phyloP scores from a whole-genome alignment of 2,113 vertebrate species.

The Rhinoderma darwinii region DNA sequence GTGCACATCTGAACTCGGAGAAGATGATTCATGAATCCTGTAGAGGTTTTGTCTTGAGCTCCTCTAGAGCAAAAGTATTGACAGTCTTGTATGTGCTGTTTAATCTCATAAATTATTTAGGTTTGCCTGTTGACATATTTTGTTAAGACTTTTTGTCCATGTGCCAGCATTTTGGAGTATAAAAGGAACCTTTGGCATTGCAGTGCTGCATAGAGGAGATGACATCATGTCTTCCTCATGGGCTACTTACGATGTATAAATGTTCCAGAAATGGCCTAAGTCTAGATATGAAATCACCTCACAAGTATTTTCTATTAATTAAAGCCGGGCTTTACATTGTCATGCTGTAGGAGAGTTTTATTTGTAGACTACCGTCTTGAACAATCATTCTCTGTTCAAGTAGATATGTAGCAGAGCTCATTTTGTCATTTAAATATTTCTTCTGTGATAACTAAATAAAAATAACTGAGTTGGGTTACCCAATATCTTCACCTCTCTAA shows the following conservation, averaged over 20 bases:
- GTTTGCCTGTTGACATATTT: conserved; percentile 39
- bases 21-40: conserved; percentile 25
- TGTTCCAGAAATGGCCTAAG: not conserved
- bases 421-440: not conserved
- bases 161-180: not conserved
- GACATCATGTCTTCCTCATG: conserved; percentile 32
- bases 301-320: not conserved
- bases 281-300: conserved; percentile 35
- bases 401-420: not conserved
- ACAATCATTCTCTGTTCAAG: not conserved
- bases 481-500: not conserved
- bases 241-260: conserved; percentile 11
- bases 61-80: conserved; percentile 36
- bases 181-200: conserved; percentile 8
- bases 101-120: conserved; percentile 49
- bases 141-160: conserved; percentile 21
- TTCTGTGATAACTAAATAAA: not conserved
- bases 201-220: not conserved
- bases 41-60: conserved; percentile 13
- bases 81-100: conserved; percentile 36
- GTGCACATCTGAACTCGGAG: conserved; percentile 5
- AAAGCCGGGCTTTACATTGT: not conserved
- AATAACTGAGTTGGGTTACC: not conserved
- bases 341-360: not conserved
- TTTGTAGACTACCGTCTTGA: not conserved